Evolutionary conservation across 2,797 vertebrate genomes (phyloP).

Genomic region (Triplophysa bombifrons): DNA sequence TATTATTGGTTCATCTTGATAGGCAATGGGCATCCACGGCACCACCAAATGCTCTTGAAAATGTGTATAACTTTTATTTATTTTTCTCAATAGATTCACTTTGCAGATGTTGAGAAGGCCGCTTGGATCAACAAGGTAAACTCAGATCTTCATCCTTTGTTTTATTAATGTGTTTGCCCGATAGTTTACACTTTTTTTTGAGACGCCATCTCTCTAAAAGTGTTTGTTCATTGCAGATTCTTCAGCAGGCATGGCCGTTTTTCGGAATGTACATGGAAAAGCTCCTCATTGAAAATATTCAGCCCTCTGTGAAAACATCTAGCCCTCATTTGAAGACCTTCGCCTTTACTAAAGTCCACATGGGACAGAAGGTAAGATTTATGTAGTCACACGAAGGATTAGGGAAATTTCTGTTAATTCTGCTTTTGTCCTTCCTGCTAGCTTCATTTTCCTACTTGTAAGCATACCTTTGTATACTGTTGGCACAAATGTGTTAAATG

Average conservation of each 20-base stretch:
- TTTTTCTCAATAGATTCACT: constrained; percentile 81
- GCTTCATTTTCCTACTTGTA: too few relatives aligned
- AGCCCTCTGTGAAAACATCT: constrained; percentile 82
- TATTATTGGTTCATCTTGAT: neutral
- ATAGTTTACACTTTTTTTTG: neutral
- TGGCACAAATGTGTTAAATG: too few relatives aligned
- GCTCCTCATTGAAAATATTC: constrained; percentile 85
- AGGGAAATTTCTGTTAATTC: too few relatives aligned
- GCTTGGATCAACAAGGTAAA: constrained; percentile 95
- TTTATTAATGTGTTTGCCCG: neutral
- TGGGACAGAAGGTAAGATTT: constrained; percentile 84
- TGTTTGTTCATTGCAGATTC: constrained; percentile 73
- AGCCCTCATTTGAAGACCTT: constrained; percentile 85
- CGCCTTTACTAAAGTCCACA: constrained; percentile 89
- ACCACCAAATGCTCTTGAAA: neutral
- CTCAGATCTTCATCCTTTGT: constrained; percentile 20
- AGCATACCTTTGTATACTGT: too few relatives aligned
- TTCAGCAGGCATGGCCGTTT: constrained; percentile 93
- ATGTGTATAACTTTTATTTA: constrained; percentile 4
- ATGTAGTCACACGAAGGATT: neutral
- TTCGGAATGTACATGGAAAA: constrained; percentile 92
- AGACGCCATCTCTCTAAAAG: neutral
- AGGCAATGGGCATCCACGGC: neutral
- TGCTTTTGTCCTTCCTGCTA: too few relatives aligned
- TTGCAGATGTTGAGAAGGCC: constrained; percentile 89